phyloP scores from a whole-genome alignment of 2,888 invertebrate species.

The Phortica okadai region DNA sequence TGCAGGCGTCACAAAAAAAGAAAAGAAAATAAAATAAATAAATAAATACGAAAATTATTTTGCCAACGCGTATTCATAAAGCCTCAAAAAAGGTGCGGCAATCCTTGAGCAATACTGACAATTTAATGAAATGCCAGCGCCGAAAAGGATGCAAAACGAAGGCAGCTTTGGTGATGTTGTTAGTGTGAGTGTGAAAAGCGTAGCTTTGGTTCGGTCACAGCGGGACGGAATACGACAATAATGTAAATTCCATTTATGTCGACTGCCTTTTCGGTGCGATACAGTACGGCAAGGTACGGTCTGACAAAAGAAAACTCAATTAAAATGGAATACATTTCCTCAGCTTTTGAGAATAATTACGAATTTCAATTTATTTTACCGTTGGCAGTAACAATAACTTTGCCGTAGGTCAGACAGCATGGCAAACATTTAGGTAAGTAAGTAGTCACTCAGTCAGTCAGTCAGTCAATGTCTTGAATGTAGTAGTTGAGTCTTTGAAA shows the following conservation, averaged over 20 bases:
- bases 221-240: neutral
- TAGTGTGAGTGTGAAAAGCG: neutral
- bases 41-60: constrained; percentile 12
- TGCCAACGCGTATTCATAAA: neutral
- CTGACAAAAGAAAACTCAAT: constrained; percentile 64
- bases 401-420: too few relatives aligned
- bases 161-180: neutral
- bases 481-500: too few relatives aligned
- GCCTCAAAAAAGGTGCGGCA: neutral
- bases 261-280: neutral
- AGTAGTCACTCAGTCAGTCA: too few relatives aligned
- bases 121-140: neutral
- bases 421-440: too few relatives aligned
- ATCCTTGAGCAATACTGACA: neutral
- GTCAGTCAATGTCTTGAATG: too few relatives aligned
- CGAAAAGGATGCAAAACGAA: neutral
- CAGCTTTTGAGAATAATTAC: constrained; percentile 69
- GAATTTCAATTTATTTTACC: constrained; percentile 69
- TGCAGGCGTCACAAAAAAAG: neutral
- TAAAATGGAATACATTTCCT: constrained; percentile 68
- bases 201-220: neutral
- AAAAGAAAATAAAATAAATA: neutral
- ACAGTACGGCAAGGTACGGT: neutral
- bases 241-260: constrained; percentile 12
- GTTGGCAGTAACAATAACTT: constrained; percentile 44